Evolutionary conservation across 2,113 vertebrate species (phyloP).

Genomic region (Hystrix brachyura): DNA sequence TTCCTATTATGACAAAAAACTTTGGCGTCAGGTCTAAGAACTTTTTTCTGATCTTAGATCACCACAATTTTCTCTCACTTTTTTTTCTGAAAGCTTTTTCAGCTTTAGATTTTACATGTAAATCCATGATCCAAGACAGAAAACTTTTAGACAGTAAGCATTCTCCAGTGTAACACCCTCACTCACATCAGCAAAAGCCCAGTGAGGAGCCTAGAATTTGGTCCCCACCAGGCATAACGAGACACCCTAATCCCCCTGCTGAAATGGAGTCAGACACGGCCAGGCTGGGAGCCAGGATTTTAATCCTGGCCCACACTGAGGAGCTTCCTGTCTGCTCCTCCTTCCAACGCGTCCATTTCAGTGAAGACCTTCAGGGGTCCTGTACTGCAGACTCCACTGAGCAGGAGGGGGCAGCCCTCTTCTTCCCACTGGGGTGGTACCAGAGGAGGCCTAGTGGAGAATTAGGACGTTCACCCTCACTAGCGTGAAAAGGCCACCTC

Average conservation of each 20-base stretch:
- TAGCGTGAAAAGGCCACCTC: neutral
- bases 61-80: neutral
- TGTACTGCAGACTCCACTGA: neutral
- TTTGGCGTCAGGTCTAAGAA: neutral
- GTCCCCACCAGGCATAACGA: neutral
- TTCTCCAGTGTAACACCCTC: neutral
- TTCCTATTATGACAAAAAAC: neutral
- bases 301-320: neutral
- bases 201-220: neutral
- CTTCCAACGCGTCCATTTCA: neutral
- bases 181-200: neutral
- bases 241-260: accelerated
- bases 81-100: neutral
- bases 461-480: neutral
- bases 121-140: neutral
- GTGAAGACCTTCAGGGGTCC: neutral
- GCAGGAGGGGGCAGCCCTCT: neutral
- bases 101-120: slow-evolving; percentile 36
- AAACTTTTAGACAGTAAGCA: neutral
- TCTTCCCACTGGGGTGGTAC: neutral
- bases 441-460: neutral
- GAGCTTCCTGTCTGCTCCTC: neutral
- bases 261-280: neutral
- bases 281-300: neutral
- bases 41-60: neutral